Conservation (phyloP, 1,140 invertebrate species). For the Helicorthomorpha holstii region DNA sequence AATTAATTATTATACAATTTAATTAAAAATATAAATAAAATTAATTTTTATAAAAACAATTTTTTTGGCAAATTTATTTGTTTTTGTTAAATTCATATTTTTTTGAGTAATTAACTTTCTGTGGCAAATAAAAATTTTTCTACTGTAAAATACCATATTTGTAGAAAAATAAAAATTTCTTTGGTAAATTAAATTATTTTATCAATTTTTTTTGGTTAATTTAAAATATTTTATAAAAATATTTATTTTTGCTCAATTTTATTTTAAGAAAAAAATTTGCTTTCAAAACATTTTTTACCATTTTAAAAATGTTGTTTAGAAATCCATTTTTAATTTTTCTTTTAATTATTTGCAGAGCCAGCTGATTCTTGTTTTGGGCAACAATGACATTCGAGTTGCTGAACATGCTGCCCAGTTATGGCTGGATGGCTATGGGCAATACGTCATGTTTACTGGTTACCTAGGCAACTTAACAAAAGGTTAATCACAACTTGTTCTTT, state of each 20-base stretch:
- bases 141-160: neutral
- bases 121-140: too few relatives aligned
- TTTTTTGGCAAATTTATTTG: too few relatives aligned
- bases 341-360: constrained; percentile 4
- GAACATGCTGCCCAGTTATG: constrained; percentile 6
- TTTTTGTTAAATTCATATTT: too few relatives aligned
- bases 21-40: neutral
- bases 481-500: too few relatives aligned
- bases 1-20: neutral
- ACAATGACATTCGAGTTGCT: constrained; percentile 7
- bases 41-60: too few relatives aligned
- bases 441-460: constrained; percentile 3
- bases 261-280: neutral
- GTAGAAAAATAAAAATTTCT: neutral
- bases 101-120: too few relatives aligned
- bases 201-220: neutral
- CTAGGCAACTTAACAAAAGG: constrained; percentile 7
- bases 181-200: neutral
- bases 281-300: neutral
- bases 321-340: neutral
- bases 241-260: neutral
- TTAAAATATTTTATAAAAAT: neutral
- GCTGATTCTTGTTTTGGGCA: constrained; percentile 5
- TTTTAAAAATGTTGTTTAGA: too few relatives aligned
- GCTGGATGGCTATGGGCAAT: constrained; percentile 3